These are phyloP conservation scores for Brienomyrus longianalis DNA, from an alignment of 2,113 vertebrate species.

Conservation along the genomic window DNA sequence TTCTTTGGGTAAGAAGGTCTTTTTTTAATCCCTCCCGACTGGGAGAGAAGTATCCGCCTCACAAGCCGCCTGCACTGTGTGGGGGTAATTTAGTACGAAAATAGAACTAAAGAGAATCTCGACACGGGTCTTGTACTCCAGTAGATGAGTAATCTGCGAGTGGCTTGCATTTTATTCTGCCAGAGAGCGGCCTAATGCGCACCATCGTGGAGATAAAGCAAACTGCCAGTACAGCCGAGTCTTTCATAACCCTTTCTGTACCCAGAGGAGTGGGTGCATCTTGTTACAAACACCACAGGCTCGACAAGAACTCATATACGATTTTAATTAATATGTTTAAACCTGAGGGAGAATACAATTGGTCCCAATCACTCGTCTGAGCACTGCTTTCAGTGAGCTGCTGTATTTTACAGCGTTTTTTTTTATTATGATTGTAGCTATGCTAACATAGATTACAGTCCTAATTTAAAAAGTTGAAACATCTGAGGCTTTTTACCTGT, in stretches of 20 bases:
- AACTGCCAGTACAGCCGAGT: too few relatives aligned
- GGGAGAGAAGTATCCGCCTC: neutral
- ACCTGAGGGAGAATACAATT: neutral
- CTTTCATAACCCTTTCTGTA: neutral
- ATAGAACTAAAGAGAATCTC: neutral
- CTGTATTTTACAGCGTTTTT: neutral
- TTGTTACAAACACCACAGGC: neutral
- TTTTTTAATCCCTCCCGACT: neutral
- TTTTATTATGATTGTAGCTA: neutral
- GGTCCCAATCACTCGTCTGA: neutral
- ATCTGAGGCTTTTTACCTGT: constrained; percentile 7
- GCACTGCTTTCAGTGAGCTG: neutral
- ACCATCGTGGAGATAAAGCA: neutral
- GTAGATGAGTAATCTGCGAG: neutral
- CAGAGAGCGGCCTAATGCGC: neutral
- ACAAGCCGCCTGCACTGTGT: neutral
- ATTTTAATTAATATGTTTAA: constrained; percentile 2
- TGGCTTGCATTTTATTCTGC: neutral
- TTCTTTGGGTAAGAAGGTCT: neutral
- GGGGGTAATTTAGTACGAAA: neutral
- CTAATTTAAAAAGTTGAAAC: neutral
- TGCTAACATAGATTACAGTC: neutral
- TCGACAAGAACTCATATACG: neutral
- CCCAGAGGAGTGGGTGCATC: neutral
- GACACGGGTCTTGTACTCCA: neutral